Evolutionary conservation across 1,140 invertebrate genomes (phyloP).

Genomic region (Drosophila lacteicornis): DNA sequence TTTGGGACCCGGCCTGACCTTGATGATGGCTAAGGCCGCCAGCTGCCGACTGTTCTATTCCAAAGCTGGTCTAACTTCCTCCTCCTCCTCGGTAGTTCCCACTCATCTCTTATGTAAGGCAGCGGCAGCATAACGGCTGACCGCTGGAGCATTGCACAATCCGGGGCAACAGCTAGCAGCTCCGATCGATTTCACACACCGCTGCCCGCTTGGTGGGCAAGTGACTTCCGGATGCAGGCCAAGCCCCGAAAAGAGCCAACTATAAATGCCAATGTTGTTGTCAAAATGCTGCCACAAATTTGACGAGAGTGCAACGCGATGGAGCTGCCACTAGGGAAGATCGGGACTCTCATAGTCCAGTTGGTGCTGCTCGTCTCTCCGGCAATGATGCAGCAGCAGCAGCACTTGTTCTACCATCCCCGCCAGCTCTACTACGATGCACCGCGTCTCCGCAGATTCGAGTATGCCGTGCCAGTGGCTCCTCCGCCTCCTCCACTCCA

Average conservation of each 20-base stretch:
- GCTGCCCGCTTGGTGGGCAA: slow-evolving; percentile 59
- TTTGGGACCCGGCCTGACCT: slow-evolving; percentile 49
- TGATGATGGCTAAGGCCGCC: slow-evolving; percentile 37
- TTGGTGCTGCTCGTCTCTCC: slow-evolving; percentile 12
- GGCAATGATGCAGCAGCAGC: slow-evolving; percentile 3
- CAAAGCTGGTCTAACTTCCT: slow-evolving; percentile 6
- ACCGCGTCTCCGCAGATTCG: slow-evolving; percentile 55
- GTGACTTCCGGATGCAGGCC: slow-evolving; percentile 65
- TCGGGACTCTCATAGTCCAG: slow-evolving; percentile 12
- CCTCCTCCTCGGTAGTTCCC: background rate
- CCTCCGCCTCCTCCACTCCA: slow-evolving; percentile 25
- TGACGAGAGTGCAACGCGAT: slow-evolving; percentile 71
- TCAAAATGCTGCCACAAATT: slow-evolving; percentile 81
- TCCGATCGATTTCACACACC: slow-evolving; percentile 79
- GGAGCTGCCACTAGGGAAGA: slow-evolving; percentile 41
- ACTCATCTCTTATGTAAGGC: slow-evolving; percentile 30
- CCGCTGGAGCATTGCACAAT: slow-evolving; percentile 63
- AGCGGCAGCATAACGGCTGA: slow-evolving; percentile 15
- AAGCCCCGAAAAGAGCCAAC: slow-evolving; percentile 53
- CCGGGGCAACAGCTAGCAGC: slow-evolving; percentile 11
- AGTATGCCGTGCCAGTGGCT: slow-evolving; percentile 32
- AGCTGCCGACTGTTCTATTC: slow-evolving; percentile 33
- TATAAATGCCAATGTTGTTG: slow-evolving; percentile 77
- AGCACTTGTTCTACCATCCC: slow-evolving; percentile 35
- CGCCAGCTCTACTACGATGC: slow-evolving; percentile 55